Evolutionary conservation across 2,113 vertebrate genomes (phyloP), one percentile per base, ranked within the genome.

Genomic region (Microcebus lehilahytsara): DNA sequence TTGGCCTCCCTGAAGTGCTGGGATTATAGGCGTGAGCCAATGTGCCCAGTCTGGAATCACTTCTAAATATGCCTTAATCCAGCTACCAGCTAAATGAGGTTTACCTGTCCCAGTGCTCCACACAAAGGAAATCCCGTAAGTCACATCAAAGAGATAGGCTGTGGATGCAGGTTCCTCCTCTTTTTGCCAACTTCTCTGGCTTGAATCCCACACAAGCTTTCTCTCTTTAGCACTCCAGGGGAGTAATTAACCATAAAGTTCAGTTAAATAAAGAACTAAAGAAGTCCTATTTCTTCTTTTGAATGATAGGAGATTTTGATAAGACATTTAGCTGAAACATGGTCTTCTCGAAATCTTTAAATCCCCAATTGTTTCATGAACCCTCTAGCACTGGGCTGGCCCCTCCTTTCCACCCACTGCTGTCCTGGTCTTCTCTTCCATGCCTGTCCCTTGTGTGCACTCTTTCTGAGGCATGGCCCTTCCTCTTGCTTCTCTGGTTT

Each of bases 41-140:
- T 11, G 25, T 64, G 62, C 62, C 62, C 11, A 64, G 62, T 4
- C 62, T 30, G 62, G 62, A 89, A 30, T 96, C 56, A 85, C 66
- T 95, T 79, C 56, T 83, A 79, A 95, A 71, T 93, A 91, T 93
- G 64, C 58, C 49, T 46, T 74, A 79, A 88, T 34, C 37, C 32
- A n/a, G 56, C 27, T 58, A 34, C 46, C 83, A 80, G 75, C 19
- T 62, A 85, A 96, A 58, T 67, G 81, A 91, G 30, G 17, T 64
- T 80, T 69, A 58, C 32, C 62, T 93, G 19, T 14, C 23, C 30
- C 19, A 1, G 1, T 84, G 37, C 40, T 64, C 27, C n/a, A 78
- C 62, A 42, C 6, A 75, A 80, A 67, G 40, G 85, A 96, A 91
- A 74, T 5, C 17, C 9, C 30, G 0, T 64, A 94, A 34, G 30